Conservation (phyloP, 2,797 vertebrate species). For the Fratercula arctica region DNA sequence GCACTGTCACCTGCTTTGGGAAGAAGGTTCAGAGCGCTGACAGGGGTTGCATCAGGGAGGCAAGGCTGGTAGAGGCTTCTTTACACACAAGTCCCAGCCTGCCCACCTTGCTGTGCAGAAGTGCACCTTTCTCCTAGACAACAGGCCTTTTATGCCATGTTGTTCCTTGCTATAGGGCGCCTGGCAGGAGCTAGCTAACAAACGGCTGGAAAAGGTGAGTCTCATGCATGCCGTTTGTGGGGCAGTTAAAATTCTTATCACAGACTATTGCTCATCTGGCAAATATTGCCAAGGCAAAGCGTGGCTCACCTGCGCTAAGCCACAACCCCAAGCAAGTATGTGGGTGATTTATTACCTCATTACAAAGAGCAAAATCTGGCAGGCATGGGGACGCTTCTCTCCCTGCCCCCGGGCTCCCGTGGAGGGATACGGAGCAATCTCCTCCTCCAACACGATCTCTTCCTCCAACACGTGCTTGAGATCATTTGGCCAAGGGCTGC, state of each 20-base stretch:
- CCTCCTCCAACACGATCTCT: neutral
- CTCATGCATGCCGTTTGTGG: neutral
- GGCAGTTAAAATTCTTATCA: neutral
- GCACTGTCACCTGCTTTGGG: neutral
- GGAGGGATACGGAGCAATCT: neutral
- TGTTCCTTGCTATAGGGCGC: accelerated
- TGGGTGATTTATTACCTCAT: slow-evolving; percentile 43
- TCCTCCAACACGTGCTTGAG: slow-evolving; percentile 2
- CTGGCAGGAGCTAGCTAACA: neutral
- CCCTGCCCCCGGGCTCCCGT: slow-evolving; percentile 13
- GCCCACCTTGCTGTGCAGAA: neutral
- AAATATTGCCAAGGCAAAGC: neutral
- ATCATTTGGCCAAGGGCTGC: neutral
- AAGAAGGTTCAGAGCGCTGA: neutral
- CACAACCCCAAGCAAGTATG: neutral
- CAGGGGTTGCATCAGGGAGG: neutral
- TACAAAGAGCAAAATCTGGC: slow-evolving; percentile 25
- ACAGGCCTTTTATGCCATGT: neutral
- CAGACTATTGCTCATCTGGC: neutral
- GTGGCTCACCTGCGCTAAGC: neutral
- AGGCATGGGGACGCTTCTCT: slow-evolving; percentile 44
- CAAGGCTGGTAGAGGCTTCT: neutral
- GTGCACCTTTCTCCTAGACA: neutral
- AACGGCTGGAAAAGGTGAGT: neutral
- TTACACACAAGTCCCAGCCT: neutral